These are phyloP conservation scores for Chymomyza caudatula DNA, from an alignment of 2,888 invertebrate species.

Conservation along the genomic window DNA sequence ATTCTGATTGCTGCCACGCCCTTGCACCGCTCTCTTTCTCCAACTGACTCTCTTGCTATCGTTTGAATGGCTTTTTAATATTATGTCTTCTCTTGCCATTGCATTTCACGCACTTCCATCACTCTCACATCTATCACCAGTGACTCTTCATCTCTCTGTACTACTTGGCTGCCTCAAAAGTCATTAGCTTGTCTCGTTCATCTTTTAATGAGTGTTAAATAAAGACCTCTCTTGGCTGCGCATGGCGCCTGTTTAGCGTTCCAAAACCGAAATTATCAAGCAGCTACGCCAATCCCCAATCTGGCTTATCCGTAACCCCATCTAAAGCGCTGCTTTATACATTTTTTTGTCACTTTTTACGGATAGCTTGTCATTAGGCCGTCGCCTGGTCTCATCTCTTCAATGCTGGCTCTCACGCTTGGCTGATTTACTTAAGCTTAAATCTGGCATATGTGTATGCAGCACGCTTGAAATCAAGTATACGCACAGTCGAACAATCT, in stretches of 20 bases:
- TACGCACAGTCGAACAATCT: slow-evolving; percentile 46
- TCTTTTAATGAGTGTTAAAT: slow-evolving; percentile 71
- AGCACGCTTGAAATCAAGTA: slow-evolving; percentile 47
- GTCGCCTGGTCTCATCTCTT: not conserved
- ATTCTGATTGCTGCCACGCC: slow-evolving; percentile 34
- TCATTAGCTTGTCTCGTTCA: slow-evolving; percentile 70
- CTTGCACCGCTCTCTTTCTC: slow-evolving; percentile 13
- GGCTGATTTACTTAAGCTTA: slow-evolving; percentile 25
- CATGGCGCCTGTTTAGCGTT: not conserved
- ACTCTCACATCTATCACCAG: not conserved
- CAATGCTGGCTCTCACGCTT: slow-evolving; percentile 5
- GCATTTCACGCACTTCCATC: not conserved
- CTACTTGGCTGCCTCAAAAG: slow-evolving; percentile 54
- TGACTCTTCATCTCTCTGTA: slow-evolving; percentile 56
- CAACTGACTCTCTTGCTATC: slow-evolving; percentile 7
- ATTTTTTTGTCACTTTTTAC: not conserved
- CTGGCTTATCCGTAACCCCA: not conserved
- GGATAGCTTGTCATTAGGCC: not conserved
- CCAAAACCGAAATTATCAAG: slow-evolving; percentile 44
- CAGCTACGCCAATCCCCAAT: not conserved
- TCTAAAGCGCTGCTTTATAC: not conserved
- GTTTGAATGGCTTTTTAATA: slow-evolving; percentile 38
- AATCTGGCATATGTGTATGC: slow-evolving; percentile 31
- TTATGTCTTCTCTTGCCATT: slow-evolving; percentile 53
- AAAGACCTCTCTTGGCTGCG: slow-evolving; percentile 39